Evolutionary conservation across 2,113 vertebrate genomes (phyloP), one percentile per base, ranked within the genome.

Genomic region (Oplegnathus fasciatus): DNA sequence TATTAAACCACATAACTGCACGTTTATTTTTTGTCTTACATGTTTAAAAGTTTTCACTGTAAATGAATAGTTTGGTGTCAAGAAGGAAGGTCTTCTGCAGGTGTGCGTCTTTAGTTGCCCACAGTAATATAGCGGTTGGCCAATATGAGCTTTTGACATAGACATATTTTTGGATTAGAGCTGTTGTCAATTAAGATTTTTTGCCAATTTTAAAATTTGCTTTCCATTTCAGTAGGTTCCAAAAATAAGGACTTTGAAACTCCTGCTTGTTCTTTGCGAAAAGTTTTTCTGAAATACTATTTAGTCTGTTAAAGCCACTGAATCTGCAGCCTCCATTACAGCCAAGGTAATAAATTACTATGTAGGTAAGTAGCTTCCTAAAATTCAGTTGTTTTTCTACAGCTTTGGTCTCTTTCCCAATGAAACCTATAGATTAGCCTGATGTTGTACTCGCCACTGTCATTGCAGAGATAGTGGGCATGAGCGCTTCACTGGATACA

Each of bases 391-490:
- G 2, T 32, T 32, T 65, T 22, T 42, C 9, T 32, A 57, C 75
- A 68, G 32, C 42, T 60, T 30, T 58, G 26, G n/a, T 44, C 17
- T 60, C 7, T 61, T 73, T 64, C 20, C 9, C 18, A 78, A 50
- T 75, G 30, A 75, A 68, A 50, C 22, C 24, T 69, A 8, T 6
- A 46, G 37, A 57, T 46, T 44, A 40, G 48, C 24, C 52, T 28
- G 9, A 42, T 80, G 60, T 44, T 72, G 48, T 55, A 72, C 34
- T 55, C n/a, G 10, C 22, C 52, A 48, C 40, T 74, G 68, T n/a
- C 58, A 65, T 1, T 67, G n/a, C 11, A 60, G 42, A 61, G 46
- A 77, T 32, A 40, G 17, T 24, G 32, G n/a, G 18, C 62, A 57
- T 32, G 42, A 61, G 2, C 2, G 4, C n/a, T 20, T 5, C 48